Evolutionary conservation across 2,113 vertebrate genomes (phyloP), one percentile per base, ranked within the genome.

Genomic region (Ornithorhynchus anatinus): DNA sequence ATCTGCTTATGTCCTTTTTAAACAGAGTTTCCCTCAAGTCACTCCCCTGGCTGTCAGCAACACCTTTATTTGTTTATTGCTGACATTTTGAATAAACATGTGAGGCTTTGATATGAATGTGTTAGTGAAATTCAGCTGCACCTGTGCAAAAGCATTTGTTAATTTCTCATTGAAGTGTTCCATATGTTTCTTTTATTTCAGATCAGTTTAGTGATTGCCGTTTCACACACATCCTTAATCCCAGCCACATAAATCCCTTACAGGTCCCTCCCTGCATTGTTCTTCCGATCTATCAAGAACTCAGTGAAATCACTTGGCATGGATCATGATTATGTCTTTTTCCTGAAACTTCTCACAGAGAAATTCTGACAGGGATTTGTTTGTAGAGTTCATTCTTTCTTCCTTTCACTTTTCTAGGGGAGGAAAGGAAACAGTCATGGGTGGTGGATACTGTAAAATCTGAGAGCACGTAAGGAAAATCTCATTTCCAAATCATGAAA

Each of bases 181-280:
- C 91, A 91, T 84, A 86, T 92, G 91, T 91, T 90, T 89, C 86
- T 80, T 52, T 88, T 85, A 86, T 74, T 72, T 86, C 73, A 68
- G 62, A 69, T 60, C 20, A 7, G 85, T 65, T 89, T 87, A 86
- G 73, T 71, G 79, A 82, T 25, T n/a, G 62, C 78, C 80, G 90
- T 91, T 84, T 90, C 89, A 86, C 84, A 89, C 22, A 77, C 84
- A 89, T 80, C 67, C 83, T 87, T 90, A 92, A 92, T 91, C 88
- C 89, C 22, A 59, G 75, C 75, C 75, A 45, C 77, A 85, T 87
- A 92, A 92, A 93, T 89, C 79, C 83, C 87, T 87, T 87, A 74
- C 73, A 79, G 85, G 63, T 65, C 69, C 81, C 58, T 78, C 84
- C 75, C 80, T 90, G 68, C 78, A 84, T 88, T 91, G 83, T 89